Evolutionary conservation across 2,797 vertebrate species (phyloP), one percentile per base, ranked within the genome.

Genomic region (Pantherophis alleghaniensis): DNA sequence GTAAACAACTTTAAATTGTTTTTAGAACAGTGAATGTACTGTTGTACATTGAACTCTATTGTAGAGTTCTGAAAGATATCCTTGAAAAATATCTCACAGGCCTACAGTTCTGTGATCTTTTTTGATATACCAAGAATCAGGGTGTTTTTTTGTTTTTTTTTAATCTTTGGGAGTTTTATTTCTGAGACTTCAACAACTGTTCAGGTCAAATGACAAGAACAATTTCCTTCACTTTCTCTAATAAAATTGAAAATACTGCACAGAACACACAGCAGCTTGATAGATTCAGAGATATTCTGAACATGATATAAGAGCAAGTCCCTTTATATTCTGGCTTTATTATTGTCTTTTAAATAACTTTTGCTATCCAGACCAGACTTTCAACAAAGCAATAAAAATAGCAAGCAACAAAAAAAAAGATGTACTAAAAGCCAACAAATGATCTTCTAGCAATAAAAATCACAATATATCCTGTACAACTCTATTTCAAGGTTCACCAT

Each of bases 371-470:
- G 88, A 96, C 89, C 66, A 92, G 94, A 96, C 96, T 96, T 92
- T 51, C 94, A 96, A 95, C 83, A 88, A 1, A 86, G 59, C 20
- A 1, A 93, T 13, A 92, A 91, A 87, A 56, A 79, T 26, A 91
- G 96, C 88, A 95, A n/a, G 2, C 90, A 42, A 7, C 32, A 7
- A 11, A 55, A 66, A 42, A 95, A 95, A 94, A 90, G 87, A 95
- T 12, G 42, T 93, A 93, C 93, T 95, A 95, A 96, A 88, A 96
- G 94, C 94, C 94, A 96, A 97, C 95, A 96, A 96, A 96, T 92
- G 90, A 92, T 5, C 47, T 87, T 89, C n/a, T 28, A 88, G 90
- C 74, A 94, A 94, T 90, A 96, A 95, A 74, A 95, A 96, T 93
- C 93, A 32, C 92, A 91, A 69, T 4, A 94, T 91, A 93, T 95